Evolutionary conservation across 2,797 vertebrate species (phyloP).

Genomic region (Buphagus erythrorhynchus): DNA sequence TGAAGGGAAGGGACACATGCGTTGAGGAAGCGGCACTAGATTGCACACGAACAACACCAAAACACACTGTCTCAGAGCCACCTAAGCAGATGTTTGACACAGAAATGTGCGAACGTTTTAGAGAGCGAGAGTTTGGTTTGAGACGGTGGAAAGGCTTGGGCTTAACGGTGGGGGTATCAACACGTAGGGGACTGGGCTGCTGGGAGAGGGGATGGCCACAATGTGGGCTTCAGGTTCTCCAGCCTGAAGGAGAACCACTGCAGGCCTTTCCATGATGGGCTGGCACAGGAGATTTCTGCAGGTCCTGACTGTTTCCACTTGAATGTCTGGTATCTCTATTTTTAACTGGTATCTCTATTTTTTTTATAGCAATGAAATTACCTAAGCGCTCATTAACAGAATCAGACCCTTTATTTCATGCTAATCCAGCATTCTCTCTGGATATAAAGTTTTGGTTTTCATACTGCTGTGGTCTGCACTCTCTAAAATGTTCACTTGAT

Average conservation of each 20-base stretch:
- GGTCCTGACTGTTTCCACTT: not conserved
- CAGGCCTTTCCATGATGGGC: not conserved
- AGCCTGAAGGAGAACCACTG: not conserved
- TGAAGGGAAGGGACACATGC: conserved; percentile 84
- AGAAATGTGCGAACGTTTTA: conserved; percentile 76
- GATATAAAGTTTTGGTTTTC: conserved; percentile 38
- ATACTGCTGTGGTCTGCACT: conserved; percentile 34
- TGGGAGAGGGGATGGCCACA: not conserved
- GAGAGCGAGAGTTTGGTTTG: conserved; percentile 70
- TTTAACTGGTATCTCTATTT: too few relatives aligned
- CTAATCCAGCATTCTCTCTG: not conserved
- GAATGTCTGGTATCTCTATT: not conserved
- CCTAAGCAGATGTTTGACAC: conserved; percentile 75
- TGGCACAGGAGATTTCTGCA: not conserved
- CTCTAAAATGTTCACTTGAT: conserved; percentile 43
- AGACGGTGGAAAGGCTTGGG: conserved; percentile 34
- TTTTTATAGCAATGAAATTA: not conserved
- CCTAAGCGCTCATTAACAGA: not conserved
- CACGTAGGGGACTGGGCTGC: not conserved
- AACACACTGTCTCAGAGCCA: conserved; percentile 78
- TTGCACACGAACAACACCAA: conserved; percentile 81
- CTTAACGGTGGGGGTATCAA: not conserved
- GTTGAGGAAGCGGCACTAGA: conserved; percentile 85
- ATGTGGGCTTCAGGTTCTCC: not conserved
- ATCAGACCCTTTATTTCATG: not conserved